phyloP scores from a whole-genome alignment of 2,113 vertebrate genomes.

The Coptodon rendalli region DNA sequence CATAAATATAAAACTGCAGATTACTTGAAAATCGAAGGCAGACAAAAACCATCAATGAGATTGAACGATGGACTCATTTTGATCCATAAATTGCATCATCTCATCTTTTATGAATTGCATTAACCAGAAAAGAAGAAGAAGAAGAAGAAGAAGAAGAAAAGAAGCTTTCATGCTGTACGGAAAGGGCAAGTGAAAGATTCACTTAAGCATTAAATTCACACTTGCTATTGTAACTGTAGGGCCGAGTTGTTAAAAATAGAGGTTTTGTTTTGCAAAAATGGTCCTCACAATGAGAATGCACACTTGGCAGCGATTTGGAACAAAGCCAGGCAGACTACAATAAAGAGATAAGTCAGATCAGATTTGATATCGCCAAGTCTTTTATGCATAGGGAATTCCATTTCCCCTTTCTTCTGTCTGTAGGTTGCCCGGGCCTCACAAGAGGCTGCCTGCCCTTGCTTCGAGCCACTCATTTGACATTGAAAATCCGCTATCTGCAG shows the following conservation, averaged over 20 bases:
- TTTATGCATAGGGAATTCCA: slow-evolving; percentile 38
- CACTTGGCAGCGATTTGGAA: slow-evolving; percentile 22
- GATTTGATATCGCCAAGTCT: slow-evolving; percentile 31
- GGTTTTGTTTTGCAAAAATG: slow-evolving; percentile 15
- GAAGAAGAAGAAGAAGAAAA: not conserved
- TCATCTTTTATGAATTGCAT: not conserved
- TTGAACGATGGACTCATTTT: not conserved
- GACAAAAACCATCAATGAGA: not conserved
- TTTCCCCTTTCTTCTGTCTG: slow-evolving; percentile 33
- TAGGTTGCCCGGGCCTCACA: slow-evolving; percentile 5
- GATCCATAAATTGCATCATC: not conserved
- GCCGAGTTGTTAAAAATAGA: not conserved
- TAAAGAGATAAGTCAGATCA: slow-evolving; percentile 37
- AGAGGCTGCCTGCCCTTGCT: slow-evolving; percentile 40
- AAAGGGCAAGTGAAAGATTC: not conserved
- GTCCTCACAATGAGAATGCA: slow-evolving; percentile 5
- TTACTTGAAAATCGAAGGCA: not conserved
- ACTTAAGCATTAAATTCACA: not conserved
- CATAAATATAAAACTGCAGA: not conserved
- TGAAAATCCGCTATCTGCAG: slow-evolving; percentile 34
- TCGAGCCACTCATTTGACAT: slow-evolving; percentile 47
- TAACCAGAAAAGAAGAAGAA: not conserved
- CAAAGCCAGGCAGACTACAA: slow-evolving; percentile 22
- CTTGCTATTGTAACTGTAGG: not conserved
- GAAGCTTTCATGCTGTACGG: not conserved